These are phyloP conservation scores for Corythornis cristatus DNA, from an alignment of 2,113 vertebrate genomes.

Conservation along the genomic window DNA sequence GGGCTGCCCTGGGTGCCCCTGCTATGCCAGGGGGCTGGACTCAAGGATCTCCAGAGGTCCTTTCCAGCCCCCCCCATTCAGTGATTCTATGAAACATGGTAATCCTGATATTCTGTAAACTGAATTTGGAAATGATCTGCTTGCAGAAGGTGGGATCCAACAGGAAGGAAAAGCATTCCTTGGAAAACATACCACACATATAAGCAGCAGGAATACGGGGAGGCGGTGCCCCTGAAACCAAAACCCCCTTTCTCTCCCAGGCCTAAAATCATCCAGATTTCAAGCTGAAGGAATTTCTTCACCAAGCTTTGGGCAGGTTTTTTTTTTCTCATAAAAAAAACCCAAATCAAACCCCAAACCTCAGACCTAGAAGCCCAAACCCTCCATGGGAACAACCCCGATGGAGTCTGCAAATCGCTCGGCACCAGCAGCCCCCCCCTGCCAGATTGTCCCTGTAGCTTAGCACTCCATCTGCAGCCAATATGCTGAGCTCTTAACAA, in stretches of 20 bases:
- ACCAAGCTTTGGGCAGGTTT: not conserved
- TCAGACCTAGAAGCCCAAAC: not conserved
- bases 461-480: constrained; percentile 20
- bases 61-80: too few species aligned
- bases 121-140: not conserved
- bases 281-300: not conserved
- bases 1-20: too few species aligned
- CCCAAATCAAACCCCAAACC: too few species aligned
- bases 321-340: not conserved
- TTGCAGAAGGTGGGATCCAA: not conserved
- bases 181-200: not conserved
- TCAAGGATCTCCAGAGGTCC: too few species aligned
- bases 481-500: constrained; percentile 38
- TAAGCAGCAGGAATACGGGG: not conserved
- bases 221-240: not conserved
- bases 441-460: constrained; percentile 22
- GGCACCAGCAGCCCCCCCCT: not conserved
- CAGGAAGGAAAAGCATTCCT: not conserved
- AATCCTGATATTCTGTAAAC: not conserved
- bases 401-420: not conserved
- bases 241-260: not conserved
- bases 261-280: not conserved
- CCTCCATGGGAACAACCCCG: accelerated
- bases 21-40: too few species aligned
- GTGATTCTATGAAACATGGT: not conserved